phyloP scores from a whole-genome alignment of 2,888 invertebrate genomes.

The Pseudoips prasinana region DNA sequence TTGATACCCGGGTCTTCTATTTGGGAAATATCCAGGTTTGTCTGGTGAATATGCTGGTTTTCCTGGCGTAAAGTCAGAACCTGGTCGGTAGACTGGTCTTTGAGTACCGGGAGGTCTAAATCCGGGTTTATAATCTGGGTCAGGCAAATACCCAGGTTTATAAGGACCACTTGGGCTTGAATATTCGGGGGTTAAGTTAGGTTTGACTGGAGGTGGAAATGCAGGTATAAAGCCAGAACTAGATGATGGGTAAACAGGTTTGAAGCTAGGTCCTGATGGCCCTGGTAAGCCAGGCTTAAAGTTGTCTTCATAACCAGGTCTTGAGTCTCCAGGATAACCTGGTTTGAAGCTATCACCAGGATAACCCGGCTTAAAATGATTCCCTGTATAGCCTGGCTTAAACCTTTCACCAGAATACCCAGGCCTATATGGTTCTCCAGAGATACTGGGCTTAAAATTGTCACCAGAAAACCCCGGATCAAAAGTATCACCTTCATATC shows the following conservation, averaged over 20 bases:
- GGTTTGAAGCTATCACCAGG: conserved; percentile 12
- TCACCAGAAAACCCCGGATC: conserved; percentile 16
- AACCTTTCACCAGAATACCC: conserved; percentile 22
- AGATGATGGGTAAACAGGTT: conserved; percentile 22
- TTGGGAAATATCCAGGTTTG: conserved; percentile 18
- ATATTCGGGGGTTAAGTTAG: conserved; percentile 15
- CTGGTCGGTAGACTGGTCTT: conserved; percentile 28
- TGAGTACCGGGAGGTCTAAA: conserved; percentile 14
- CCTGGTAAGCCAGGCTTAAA: conserved; percentile 12
- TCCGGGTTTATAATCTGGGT: conserved; percentile 17
- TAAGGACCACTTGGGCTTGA: conserved; percentile 18
- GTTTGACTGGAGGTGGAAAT: conserved; percentile 13
- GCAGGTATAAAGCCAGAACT: conserved; percentile 19
- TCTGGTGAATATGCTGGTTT: conserved; percentile 24
- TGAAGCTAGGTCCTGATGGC: conserved; percentile 10
- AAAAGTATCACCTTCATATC: background rate
- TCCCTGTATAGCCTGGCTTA: conserved; percentile 8
- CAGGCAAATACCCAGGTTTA: conserved; percentile 17
- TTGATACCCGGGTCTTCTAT: conserved; percentile 30
- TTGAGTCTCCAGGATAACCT: conserved; percentile 8
- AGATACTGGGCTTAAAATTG: conserved; percentile 15
- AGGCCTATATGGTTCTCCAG: conserved; percentile 12
- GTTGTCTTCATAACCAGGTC: background rate
- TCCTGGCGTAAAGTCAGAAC: conserved; percentile 8
- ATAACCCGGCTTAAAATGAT: conserved; percentile 15